Conservation (phyloP, 2,888 invertebrate species). For the Chironomus tentans region DNA sequence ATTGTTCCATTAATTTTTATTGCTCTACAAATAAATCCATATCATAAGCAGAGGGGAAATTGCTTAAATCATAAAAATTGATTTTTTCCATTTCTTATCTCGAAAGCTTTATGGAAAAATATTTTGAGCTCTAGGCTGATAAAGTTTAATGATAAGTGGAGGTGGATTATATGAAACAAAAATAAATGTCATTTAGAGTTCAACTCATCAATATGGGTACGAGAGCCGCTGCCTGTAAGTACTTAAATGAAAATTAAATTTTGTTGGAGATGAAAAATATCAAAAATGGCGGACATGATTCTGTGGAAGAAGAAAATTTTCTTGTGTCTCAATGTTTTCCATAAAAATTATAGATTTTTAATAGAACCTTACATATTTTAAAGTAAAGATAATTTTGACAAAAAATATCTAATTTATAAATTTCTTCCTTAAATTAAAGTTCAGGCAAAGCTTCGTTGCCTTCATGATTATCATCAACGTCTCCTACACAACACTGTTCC, state of each 20-base stretch:
- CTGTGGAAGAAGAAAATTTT: not conserved
- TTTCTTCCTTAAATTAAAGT: conserved; percentile 49
- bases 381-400: too few species aligned
- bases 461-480: conserved; percentile 92
- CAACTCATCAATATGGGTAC: conserved; percentile 81
- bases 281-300: conserved; percentile 9
- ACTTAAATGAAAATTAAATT: conserved; percentile 29
- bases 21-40: too few species aligned
- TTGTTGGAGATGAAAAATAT: not conserved
- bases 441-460: conserved; percentile 93
- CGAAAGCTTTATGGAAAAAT: not conserved
- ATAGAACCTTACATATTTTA: too few species aligned
- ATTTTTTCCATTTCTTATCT: not conserved
- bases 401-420: too few species aligned
- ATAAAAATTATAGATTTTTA: too few species aligned
- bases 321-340: not conserved
- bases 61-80: conserved; percentile 2
- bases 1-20: too few species aligned
- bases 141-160: not conserved
- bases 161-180: not conserved
- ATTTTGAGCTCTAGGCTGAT: not conserved
- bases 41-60: not conserved
- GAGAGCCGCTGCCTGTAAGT: conserved; percentile 87
- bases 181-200: conserved; percentile 46
- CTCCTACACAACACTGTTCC: conserved; percentile 85